Conservation (phyloP, 1,140 invertebrate species). For the Drosophila punjabiensis region DNA sequence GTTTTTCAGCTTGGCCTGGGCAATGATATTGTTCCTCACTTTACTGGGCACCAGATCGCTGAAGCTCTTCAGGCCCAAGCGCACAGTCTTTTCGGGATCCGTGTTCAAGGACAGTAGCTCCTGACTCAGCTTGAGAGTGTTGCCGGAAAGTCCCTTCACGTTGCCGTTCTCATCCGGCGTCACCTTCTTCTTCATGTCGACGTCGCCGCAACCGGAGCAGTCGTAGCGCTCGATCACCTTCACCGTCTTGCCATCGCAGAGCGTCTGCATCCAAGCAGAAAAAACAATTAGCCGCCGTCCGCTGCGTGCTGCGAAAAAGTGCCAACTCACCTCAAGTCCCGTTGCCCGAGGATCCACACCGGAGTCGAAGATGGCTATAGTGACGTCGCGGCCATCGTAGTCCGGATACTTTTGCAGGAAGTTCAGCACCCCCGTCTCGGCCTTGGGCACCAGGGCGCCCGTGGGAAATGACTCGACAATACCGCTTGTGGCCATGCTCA, state of each 20-base stretch:
- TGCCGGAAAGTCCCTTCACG: conserved; percentile 94
- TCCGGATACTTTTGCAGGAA: conserved; percentile 96
- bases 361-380: conserved; percentile 98
- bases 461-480: conserved; percentile 92
- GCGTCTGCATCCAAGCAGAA: conserved; percentile 88
- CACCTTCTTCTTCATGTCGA: conserved; percentile 94
- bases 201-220: conserved; percentile 97
- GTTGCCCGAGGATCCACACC: conserved; percentile 98
- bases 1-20: conserved; percentile 92
- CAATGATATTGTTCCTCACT: conserved; percentile 93
- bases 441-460: conserved; percentile 95
- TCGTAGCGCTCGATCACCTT: conserved; percentile 98
- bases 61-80: conserved; percentile 94
- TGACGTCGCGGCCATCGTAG: conserved; percentile 96
- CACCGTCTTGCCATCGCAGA: conserved; percentile 89
- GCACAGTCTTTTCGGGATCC: conserved; percentile 89
- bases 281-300: conserved; percentile 7
- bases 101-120: conserved; percentile 66
- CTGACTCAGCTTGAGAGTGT: conserved; percentile 89
- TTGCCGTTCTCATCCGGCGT: conserved; percentile 89
- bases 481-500: conserved; percentile 84
- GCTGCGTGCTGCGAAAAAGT: conserved; percentile 2
- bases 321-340: conserved; percentile 93
- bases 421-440: conserved; percentile 95
- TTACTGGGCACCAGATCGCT: conserved; percentile 95